A percentile compares a stretch with the other conserved stretches of the same genome.
Evolutionary conservation across 2,797 vertebrate genomes (phyloP).

Genomic region (Tinamus major): DNA sequence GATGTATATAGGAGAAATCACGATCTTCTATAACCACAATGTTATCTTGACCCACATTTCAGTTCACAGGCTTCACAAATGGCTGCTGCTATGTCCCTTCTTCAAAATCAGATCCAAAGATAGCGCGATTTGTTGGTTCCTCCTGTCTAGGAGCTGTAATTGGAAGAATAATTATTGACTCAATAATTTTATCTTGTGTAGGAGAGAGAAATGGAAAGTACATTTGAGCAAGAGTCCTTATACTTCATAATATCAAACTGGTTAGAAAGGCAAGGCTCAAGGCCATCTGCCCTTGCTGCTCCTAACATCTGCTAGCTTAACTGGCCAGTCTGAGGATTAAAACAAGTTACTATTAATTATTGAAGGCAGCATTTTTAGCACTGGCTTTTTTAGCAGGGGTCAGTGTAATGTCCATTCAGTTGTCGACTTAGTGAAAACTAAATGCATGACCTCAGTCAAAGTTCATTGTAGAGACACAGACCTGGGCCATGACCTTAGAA

Average conservation of each 20-base stretch:
- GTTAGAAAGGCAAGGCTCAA: slow-evolving; percentile 50
- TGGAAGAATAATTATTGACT: neutral
- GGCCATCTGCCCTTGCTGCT: slow-evolving; percentile 69
- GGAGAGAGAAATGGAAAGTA: neutral
- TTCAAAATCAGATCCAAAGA: neutral
- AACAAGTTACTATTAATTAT: neutral
- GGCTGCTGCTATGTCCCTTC: neutral
- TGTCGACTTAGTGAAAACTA: slow-evolving; percentile 20
- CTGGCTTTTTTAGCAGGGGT: slow-evolving; percentile 26
- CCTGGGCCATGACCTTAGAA: slow-evolving; percentile 49
- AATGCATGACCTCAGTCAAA: slow-evolving; percentile 70
- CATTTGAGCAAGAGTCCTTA: neutral
- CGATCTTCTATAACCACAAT: neutral
- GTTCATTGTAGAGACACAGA: slow-evolving; percentile 51
- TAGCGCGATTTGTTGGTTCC: neutral
- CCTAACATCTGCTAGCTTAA: slow-evolving; percentile 76
- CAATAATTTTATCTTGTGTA: neutral
- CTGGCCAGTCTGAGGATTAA: slow-evolving; percentile 41
- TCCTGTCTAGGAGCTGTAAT: neutral
- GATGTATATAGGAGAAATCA: neutral
- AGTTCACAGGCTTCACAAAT: neutral
- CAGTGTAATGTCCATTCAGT: slow-evolving; percentile 4
- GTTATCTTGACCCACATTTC: neutral
- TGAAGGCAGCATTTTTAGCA: slow-evolving; percentile 25
- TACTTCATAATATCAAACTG: neutral